Evolutionary conservation across 2,113 vertebrate genomes (phyloP).

Genomic region (Macaca nemestrina): DNA sequence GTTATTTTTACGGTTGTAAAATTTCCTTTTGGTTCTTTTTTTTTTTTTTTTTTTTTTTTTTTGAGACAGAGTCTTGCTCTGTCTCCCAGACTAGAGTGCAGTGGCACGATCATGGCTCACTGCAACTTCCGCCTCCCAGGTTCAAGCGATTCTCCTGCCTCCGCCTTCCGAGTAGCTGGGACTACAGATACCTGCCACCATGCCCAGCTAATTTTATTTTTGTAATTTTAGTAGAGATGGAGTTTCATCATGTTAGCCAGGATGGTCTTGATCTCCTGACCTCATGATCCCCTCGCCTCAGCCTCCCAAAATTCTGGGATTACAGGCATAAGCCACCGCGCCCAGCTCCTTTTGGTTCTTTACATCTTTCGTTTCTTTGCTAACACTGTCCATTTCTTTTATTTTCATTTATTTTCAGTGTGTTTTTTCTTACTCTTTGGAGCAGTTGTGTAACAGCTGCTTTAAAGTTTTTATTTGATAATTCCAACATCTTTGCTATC

Average conservation of each 20-base stretch:
- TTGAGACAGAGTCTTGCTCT: rapidly evolving
- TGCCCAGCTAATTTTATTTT: too few relatives aligned
- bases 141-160: too few relatives aligned
- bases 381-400: neutral
- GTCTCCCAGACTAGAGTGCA: too few relatives aligned
- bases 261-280: too few relatives aligned
- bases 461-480: neutral
- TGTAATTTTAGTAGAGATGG: too few relatives aligned
- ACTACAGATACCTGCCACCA: too few relatives aligned
- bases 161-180: too few relatives aligned
- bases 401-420: neutral
- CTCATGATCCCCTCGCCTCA: too few relatives aligned
- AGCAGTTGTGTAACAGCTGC: neutral
- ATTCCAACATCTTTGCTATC: neutral
- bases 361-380: neutral
- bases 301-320: too few relatives aligned
- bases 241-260: too few relatives aligned
- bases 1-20: neutral
- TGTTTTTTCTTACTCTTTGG: neutral
- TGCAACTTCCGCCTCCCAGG: too few relatives aligned
- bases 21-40: neutral
- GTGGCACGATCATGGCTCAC: rapidly evolving
- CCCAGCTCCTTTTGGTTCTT: neutral
- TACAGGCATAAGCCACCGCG: too few relatives aligned
- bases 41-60: neutral